Evolutionary conservation across 37 sponge, comb jelly and placozoan genomes (phyloP), one percentile per base, ranked within the genome.

Genomic region (Oopsacas minuta): DNA sequence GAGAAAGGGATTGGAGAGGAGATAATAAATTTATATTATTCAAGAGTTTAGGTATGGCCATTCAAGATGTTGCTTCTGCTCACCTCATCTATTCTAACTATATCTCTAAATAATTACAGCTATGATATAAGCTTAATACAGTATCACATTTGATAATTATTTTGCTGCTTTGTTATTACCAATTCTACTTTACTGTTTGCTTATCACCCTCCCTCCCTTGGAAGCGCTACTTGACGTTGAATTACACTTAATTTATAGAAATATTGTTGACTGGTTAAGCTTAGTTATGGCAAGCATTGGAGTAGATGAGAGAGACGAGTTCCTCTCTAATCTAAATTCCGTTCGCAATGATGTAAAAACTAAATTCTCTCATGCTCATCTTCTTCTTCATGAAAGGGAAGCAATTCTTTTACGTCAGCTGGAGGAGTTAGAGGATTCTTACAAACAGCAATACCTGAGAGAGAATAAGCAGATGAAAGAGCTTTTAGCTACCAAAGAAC

Each of bases 1-100:
- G 39, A 10, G 36, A 7, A 5, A 38, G 7, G 7, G n/a, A 17
- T 20, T 37, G 17, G 39, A 82, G 83, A 15, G 36, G 86, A 61
- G 88, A 86, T 23, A 94, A 88, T 88, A 89, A 86, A 52, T 89
- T 90, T 52, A 7, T 86, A 22, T 10, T 95, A 1, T 95, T 95
- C 86, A 92, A 92, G 52, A 90, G 90, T 22, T 52, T 92, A 38
- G 96, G 96, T 92, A 85, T 96, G 87, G 96, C 96, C 22, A 38
- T 96, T 36, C 94, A 96, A 82, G 96, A 96, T 61, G 92, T 92
- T 1, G 85, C 88, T 0, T 84, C 91, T 82, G 94, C 88, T 34
- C 39, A 86, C 23, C 85, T 91, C n/a, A 85, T 93, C 8, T 93
- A 90, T 81, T 86, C 90, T 32, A 89, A 84, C n/a, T n/a, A n/a